These are phyloP conservation scores for Eulemur rufifrons DNA, from an alignment of 2,113 vertebrate genomes.

Conservation along the genomic window DNA sequence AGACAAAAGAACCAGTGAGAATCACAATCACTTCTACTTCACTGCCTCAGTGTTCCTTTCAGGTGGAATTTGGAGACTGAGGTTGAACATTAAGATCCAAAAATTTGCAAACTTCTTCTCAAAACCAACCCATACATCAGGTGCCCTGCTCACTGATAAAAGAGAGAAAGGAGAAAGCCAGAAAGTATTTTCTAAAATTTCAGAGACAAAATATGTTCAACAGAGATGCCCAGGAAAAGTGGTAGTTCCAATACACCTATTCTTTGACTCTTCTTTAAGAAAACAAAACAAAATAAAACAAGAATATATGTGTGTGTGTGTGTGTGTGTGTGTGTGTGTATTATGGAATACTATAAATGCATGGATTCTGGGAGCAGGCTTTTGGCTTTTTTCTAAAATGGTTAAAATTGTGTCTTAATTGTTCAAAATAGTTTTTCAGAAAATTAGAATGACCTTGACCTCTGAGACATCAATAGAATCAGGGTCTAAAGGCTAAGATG, in stretches of 20 bases:
- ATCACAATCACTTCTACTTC: conserved; percentile 78
- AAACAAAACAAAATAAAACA: not conserved
- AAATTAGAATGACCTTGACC: not conserved
- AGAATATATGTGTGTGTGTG: too few species aligned
- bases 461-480: not conserved
- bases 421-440: not conserved
- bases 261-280: not conserved
- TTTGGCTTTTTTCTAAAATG: not conserved
- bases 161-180: not conserved
- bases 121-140: not conserved
- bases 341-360: not conserved
- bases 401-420: not conserved
- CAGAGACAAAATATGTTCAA: not conserved
- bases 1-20: conserved; percentile 81
- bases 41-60: conserved; percentile 70
- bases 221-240: not conserved
- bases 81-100: conserved; percentile 38
- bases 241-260: not conserved
- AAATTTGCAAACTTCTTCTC: conserved; percentile 63
- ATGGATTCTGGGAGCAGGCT: not conserved
- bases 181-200: not conserved
- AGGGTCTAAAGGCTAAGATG: not conserved
- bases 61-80: conserved; percentile 74
- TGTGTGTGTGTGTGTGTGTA: not conserved
- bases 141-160: conserved; percentile 22